A percentile compares a stretch with the other conserved stretches of the same genome.
Conservation (phyloP, 1,140 invertebrate species). For the Dendroctonus ponderosae region DNA sequence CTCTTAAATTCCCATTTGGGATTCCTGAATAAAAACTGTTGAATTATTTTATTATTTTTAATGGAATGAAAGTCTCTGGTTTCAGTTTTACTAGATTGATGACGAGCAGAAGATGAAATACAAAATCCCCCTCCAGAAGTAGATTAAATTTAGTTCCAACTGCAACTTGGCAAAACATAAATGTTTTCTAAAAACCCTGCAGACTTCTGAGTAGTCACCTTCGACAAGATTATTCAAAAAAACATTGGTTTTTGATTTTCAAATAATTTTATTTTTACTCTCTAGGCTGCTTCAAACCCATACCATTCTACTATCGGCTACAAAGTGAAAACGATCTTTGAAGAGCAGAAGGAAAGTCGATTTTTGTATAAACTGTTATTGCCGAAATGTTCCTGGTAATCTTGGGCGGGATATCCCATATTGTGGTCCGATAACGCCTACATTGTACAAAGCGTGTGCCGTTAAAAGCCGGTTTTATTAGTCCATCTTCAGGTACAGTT, state of each 20-base stretch:
- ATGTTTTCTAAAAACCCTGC: not conserved
- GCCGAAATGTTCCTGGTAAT: not conserved
- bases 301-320: too few relatives aligned
- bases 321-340: not conserved
- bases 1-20: too few relatives aligned
- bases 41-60: too few relatives aligned
- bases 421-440: conserved; percentile 15
- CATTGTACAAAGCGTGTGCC: conserved; percentile 2
- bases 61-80: too few relatives aligned
- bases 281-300: too few relatives aligned
- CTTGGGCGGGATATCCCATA: conserved; percentile 14
- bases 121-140: too few relatives aligned
- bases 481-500: conserved; percentile 1
- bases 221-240: not conserved
- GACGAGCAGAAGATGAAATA: too few relatives aligned
- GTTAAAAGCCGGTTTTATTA: conserved; percentile 14
- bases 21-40: too few relatives aligned
- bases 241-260: not conserved
- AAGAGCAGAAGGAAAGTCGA: not conserved
- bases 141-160: too few relatives aligned
- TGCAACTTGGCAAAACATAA: not conserved
- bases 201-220: not conserved
- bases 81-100: too few relatives aligned
- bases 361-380: not conserved
- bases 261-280: not conserved